Evolutionary conservation across 2,888 invertebrate genomes (phyloP), one percentile per base, ranked within the genome.

Genomic region (Drosophila gaucha): DNA sequence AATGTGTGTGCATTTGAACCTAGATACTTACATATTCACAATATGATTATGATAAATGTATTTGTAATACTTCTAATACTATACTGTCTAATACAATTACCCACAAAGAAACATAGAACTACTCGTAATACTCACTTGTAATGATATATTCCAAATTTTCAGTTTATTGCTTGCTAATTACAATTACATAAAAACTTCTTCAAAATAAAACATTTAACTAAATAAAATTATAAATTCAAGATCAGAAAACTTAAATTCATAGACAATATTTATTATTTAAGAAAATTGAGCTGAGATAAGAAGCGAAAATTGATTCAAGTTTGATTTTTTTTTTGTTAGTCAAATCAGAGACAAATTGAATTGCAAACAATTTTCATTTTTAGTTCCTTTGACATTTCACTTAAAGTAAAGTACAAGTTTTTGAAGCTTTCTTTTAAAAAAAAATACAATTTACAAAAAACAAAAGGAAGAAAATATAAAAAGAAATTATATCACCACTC

Each of bases 401-500:
- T 18, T 39, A n/a, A 67, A 66, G 38, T 67, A 57, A 6, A 57
- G 55, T 43, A 35, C 24, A 33, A 65, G 12, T 36, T 38, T 38
- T 39, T 31, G 28, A 6, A 36, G 44, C 41, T 69, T 55, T 39
- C n/a, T n/a, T 67, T 67, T 56, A 41, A 57, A 33, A 56, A n/a
- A 46, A 47, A 38, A 63, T 54, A 57, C 31, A 39, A 51, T 65
- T 41, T 52, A 47, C 35, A 59, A 66, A 49, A 47, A 35, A 46
- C 18, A 33, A 20, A 43, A 36, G 35, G 35, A 54, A 47, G 43
- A 59, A 36, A 52, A 63, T 70, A 55, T 71, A 66, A 74, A 63
- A 68, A 58, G 30, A 56, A 35, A 89, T 80, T 74, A 80, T 90
- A 86, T 90, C 79, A 85, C 82, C 82, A 87, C 78, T 86, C 90